A percentile compares a stretch with the other conserved stretches of the same genome.
phyloP scores from a whole-genome alignment of 2,888 invertebrate species.

The Argyresthia albistria region DNA sequence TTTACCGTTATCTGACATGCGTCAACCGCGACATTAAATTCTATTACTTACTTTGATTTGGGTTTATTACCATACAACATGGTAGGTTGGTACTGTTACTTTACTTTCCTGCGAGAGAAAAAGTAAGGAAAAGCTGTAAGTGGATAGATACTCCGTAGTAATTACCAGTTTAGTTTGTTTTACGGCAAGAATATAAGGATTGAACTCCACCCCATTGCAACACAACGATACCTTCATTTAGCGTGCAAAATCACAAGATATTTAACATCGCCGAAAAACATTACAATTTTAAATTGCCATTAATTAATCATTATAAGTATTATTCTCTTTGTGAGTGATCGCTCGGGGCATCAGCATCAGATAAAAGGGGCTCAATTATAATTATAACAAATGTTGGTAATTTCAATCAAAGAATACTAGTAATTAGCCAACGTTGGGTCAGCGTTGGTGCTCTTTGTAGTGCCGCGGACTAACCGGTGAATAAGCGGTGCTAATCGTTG shows the following conservation, averaged over 20 bases:
- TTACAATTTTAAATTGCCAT: not conserved
- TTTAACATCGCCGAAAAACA: not conserved
- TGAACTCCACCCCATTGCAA: no score
- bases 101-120: not conserved
- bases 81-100: not conserved
- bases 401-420: constrained; percentile 67
- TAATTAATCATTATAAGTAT: constrained; percentile 2
- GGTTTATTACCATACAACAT: not conserved
- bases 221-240: no score
- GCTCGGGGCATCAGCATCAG: constrained; percentile 33
- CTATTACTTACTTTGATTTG: not conserved
- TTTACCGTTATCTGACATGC: not conserved
- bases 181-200: no score
- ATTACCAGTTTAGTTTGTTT: no score
- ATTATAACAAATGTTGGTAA: constrained; percentile 60
- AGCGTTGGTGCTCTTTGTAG: constrained; percentile 40
- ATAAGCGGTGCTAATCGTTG: constrained; percentile 50
- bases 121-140: not conserved
- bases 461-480: constrained; percentile 23
- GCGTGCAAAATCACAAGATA: no score
- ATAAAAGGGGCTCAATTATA: constrained; percentile 52
- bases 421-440: constrained; percentile 59
- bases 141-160: no score
- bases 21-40: not conserved
- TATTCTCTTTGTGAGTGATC: constrained; percentile 20